Conservation (phyloP, 2,888 invertebrate genomes). For the Anaspis maculata region DNA sequence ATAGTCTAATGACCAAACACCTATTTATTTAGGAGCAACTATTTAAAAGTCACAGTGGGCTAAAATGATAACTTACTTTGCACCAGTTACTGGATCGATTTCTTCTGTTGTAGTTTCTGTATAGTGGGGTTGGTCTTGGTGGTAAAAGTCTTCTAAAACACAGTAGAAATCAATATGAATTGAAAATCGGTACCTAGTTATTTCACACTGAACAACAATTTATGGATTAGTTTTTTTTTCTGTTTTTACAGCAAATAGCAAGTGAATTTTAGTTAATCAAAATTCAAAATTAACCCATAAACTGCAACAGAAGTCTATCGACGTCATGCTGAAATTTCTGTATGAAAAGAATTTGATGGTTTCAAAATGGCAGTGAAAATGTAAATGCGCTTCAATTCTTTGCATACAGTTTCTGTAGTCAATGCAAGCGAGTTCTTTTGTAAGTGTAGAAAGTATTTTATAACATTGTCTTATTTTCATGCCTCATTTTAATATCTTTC, state of each 20-base stretch:
- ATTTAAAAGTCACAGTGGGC: background rate
- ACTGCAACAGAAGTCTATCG: no score
- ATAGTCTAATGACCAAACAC: no score
- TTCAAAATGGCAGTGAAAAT: conserved; percentile 11
- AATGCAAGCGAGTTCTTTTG: conserved; percentile 28
- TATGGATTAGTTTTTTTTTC: conserved; percentile 5
- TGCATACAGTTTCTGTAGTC: conserved; percentile 34
- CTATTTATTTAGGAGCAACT: no score
- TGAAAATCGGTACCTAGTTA: background rate
- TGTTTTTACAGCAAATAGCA: conserved; percentile 3
- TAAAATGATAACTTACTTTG: conserved; percentile 41
- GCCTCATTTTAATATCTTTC: conserved; percentile 33
- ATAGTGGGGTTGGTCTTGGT: conserved; percentile 49
- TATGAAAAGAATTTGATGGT: conserved; percentile 36
- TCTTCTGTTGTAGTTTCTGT: conserved; percentile 46
- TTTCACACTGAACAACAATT: conserved; percentile 3
- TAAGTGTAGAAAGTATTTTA: no score
- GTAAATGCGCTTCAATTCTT: conserved; percentile 26
- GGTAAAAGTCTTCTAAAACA: conserved; percentile 51
- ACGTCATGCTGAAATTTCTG: conserved; percentile 26
- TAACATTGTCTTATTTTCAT: no score
- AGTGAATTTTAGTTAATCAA: no score
- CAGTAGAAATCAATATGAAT: conserved; percentile 12
- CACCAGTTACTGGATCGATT: conserved; percentile 46
- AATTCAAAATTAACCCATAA: no score